A percentile compares a stretch with the other conserved stretches of the same genome.
phyloP scores from a whole-genome alignment of 2,888 invertebrate genomes.

The Sipha maydis region DNA sequence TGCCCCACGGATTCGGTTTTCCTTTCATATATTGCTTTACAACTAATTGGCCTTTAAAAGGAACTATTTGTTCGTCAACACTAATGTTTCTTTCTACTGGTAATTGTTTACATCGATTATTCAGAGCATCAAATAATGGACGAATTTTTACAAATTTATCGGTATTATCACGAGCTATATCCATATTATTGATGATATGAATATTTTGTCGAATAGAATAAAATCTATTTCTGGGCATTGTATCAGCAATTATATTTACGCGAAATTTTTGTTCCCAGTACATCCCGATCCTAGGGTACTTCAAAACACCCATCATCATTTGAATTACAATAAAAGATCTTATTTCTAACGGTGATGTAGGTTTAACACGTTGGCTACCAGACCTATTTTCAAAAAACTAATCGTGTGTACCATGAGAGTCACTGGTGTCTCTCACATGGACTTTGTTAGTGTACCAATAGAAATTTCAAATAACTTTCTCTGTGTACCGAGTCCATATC shows the following conservation, averaged over 20 bases:
- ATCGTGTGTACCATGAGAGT: too few species aligned
- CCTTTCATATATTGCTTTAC: too few species aligned
- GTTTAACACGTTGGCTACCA: too few species aligned
- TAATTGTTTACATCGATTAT: conserved; percentile 62
- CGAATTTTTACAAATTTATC: conserved; percentile 65
- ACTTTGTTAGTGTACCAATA: too few species aligned
- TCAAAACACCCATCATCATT: neutral
- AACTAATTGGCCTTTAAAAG: conserved; percentile 65
- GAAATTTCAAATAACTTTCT: too few species aligned
- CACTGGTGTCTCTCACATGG: too few species aligned
- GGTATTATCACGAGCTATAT: conserved; percentile 55
- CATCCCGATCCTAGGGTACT: neutral
- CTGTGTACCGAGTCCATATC: too few species aligned
- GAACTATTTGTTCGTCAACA: too few species aligned
- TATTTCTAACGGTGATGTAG: neutral
- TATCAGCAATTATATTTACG: neutral
- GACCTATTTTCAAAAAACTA: too few species aligned
- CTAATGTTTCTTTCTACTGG: conserved; percentile 62
- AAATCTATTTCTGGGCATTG: conserved; percentile 64
- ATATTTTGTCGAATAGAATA: conserved; percentile 63
- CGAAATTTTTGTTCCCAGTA: neutral
- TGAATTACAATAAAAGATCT: neutral
- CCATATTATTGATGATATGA: conserved; percentile 64
- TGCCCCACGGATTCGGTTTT: too few species aligned
- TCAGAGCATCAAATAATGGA: conserved; percentile 63